phyloP scores from a whole-genome alignment of 2,888 invertebrate species.

The Liodrosophila aerea region DNA sequence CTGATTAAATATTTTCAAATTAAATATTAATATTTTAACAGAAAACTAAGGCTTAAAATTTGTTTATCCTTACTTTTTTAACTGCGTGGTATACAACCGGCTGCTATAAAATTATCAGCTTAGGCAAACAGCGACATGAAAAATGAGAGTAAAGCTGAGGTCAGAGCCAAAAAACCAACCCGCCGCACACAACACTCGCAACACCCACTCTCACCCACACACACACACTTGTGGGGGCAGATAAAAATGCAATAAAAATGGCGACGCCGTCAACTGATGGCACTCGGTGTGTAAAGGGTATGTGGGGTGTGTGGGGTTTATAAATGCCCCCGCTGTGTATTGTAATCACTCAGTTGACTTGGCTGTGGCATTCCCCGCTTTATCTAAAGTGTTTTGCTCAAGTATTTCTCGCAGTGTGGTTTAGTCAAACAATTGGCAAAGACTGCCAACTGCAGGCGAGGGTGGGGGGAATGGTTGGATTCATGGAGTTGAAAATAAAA shows the following conservation, averaged over 20 bases:
- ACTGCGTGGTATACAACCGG: not conserved
- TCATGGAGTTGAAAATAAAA: not conserved
- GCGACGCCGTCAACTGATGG: conserved; percentile 20
- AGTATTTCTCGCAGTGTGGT: conserved; percentile 22
- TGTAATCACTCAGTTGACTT: conserved; percentile 59
- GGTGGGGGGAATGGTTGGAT: not conserved
- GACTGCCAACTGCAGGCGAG: not conserved
- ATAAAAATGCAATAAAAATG: conserved; percentile 61
- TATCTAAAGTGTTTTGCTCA: conserved; percentile 42
- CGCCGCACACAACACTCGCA: not conserved
- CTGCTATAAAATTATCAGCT: conserved; percentile 32
- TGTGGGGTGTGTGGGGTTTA: conserved; percentile 15
- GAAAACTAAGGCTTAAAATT: no score
- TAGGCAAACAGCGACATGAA: conserved; percentile 36
- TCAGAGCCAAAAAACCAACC: conserved; percentile 4
- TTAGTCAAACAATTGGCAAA: not conserved
- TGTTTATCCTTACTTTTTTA: not conserved
- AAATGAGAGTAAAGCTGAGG: conserved; percentile 6
- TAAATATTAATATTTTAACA: no score
- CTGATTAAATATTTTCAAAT: no score
- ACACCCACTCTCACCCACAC: not conserved
- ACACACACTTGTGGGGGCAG: conserved; percentile 7
- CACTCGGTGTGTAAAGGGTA: not conserved
- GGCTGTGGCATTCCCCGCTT: conserved; percentile 22
- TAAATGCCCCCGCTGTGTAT: conserved; percentile 58